A percentile compares a stretch with the other conserved stretches of the same genome.
These are phyloP conservation scores for Nowickia ferox DNA, from an alignment of 2,888 invertebrate genomes.

Conservation along the genomic window DNA sequence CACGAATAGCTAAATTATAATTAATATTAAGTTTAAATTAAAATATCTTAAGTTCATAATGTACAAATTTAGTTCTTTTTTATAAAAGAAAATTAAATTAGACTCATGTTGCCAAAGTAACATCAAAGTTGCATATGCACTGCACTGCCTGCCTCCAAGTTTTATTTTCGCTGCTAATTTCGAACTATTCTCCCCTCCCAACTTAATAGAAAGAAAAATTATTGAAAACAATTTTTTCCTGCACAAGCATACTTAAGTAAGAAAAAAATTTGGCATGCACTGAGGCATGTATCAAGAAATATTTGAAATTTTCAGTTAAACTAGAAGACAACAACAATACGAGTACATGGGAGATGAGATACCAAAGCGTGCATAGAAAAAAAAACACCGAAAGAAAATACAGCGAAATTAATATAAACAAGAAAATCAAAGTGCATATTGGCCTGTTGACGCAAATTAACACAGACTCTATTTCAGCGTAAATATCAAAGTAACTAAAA, in stretches of 20 bases:
- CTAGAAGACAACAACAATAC: constrained; percentile 45
- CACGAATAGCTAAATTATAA: not conserved
- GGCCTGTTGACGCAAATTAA: constrained; percentile 82
- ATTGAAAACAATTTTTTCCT: constrained; percentile 43
- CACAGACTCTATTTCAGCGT: constrained; percentile 77
- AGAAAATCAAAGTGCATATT: constrained; percentile 77
- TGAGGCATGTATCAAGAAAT: constrained; percentile 55
- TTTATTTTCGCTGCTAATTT: constrained; percentile 27
- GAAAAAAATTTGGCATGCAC: constrained; percentile 59
- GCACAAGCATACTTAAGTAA: not conserved
- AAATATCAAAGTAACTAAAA: constrained; percentile 63
- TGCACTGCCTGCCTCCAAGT: no score
- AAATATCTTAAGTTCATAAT: no score
- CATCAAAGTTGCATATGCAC: not conserved
- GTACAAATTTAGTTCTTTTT: no score
- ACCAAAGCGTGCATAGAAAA: constrained; percentile 11
- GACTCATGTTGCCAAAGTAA: not conserved
- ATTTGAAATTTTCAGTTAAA: constrained; percentile 59
- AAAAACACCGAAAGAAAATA: constrained; percentile 47
- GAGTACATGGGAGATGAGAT: not conserved
- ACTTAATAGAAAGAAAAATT: constrained; percentile 57
- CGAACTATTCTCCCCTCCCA: not conserved
- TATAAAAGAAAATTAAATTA: not conserved
- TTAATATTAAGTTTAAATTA: not conserved
- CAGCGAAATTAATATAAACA: constrained; percentile 65